These are phyloP conservation scores for Danio jaintianensis DNA, from an alignment of 2,797 vertebrate genomes.

Conservation along the genomic window DNA sequence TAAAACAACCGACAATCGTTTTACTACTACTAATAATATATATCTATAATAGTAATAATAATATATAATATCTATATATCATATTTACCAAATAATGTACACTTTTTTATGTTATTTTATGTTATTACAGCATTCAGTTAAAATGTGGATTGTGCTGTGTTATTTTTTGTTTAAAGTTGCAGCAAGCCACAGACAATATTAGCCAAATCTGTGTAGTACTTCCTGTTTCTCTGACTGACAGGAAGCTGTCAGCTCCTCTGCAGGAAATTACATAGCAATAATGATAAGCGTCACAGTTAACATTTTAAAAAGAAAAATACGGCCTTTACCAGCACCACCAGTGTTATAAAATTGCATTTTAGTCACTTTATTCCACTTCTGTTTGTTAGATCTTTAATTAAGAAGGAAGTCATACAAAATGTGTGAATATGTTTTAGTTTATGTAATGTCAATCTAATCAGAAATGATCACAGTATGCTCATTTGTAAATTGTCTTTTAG, in stretches of 20 bases:
- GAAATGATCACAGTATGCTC: too few relatives aligned
- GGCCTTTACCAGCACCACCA: too few relatives aligned
- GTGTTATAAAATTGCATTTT: not conserved
- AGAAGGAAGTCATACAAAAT: constrained; percentile 2
- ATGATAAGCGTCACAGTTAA: not conserved
- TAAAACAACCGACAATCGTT: not conserved
- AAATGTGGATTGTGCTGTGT: not conserved
- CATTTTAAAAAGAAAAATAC: not conserved
- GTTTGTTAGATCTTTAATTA: not conserved
- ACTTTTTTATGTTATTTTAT: not conserved
- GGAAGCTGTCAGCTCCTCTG: constrained; percentile 32
- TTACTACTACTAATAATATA: not conserved
- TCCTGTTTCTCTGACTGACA: constrained; percentile 24
- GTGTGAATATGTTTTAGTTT: not conserved
- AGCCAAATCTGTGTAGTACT: not conserved
- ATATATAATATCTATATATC: too few relatives aligned
- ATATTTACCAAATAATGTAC: not conserved
- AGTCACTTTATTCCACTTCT: not conserved
- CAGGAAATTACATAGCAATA: constrained; percentile 32
- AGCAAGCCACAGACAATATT: not conserved
- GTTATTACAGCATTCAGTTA: too few relatives aligned
- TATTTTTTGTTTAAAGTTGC: not conserved
- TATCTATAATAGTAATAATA: too few relatives aligned
- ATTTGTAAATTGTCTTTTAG: not conserved
- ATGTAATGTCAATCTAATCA: too few relatives aligned